Percentiles rank a stretch among this genome's conserved stretches.
phyloP scores from a whole-genome alignment of 2,888 invertebrate species.

The Cantharis flavilabris region DNA sequence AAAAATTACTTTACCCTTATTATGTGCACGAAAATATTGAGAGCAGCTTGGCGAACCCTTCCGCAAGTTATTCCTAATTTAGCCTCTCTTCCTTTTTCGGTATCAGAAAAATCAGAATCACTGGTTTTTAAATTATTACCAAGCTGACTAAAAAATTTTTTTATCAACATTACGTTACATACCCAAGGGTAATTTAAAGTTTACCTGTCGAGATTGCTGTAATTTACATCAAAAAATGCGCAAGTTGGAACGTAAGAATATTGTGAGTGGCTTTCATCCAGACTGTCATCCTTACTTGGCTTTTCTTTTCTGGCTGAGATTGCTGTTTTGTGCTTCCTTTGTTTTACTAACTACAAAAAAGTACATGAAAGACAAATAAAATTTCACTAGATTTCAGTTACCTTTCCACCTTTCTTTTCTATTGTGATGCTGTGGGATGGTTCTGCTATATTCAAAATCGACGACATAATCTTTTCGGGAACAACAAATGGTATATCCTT shows the following conservation, averaged over 20 bases:
- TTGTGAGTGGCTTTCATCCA: conserved; percentile 2
- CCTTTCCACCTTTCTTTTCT: conserved; percentile 65
- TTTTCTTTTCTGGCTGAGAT: conserved; percentile 22
- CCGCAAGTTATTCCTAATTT: conserved; percentile 55
- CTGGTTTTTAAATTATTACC: conserved; percentile 59
- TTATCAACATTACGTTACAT: not conserved
- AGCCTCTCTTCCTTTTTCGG: conserved; percentile 57
- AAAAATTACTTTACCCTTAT: conserved; percentile 57
- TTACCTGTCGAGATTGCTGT: conserved; percentile 6
- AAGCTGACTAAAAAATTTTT: not conserved
- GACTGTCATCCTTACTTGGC: conserved; percentile 14
- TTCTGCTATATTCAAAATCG: conserved; percentile 65
- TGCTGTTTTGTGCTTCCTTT: conserved; percentile 29
- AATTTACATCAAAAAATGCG: conserved; percentile 7
- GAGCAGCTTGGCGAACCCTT: conserved; percentile 70
- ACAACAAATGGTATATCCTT: conserved; percentile 56
- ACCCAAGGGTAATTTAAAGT: not conserved
- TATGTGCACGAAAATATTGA: conserved; percentile 63
- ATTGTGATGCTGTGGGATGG: conserved; percentile 43
- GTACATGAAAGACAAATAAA: not conserved
- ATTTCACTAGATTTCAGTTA: conserved; percentile 38
- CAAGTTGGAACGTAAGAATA: conserved; percentile 10
- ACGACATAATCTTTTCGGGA: conserved; percentile 62
- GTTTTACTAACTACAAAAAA: conserved; percentile 29
- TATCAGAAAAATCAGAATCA: conserved; percentile 71